A percentile compares a stretch with the other conserved stretches of the same genome.
These are phyloP conservation scores for Fragum whitleyi DNA, from an alignment of 2,888 invertebrate genomes.

Conservation along the genomic window DNA sequence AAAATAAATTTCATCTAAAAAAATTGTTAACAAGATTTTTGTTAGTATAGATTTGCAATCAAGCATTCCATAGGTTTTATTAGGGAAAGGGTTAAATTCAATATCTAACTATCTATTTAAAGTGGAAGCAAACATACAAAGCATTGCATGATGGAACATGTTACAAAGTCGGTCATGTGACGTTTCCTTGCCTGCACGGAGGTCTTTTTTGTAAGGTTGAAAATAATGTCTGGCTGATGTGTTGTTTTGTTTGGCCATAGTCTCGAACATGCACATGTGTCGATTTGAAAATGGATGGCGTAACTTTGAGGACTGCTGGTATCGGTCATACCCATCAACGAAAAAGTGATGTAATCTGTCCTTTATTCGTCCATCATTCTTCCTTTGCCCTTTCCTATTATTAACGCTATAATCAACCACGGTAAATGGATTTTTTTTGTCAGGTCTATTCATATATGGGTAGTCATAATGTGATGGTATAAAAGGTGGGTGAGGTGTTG, in stretches of 20 bases:
- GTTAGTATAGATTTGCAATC: neutral
- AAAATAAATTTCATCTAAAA: too few species aligned
- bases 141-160: conserved; percentile 24
- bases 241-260: conserved; percentile 81
- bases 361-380: neutral
- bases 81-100: conserved; percentile 19
- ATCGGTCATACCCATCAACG: neutral
- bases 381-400: neutral
- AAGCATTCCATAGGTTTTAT: neutral
- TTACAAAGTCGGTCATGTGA: conserved; percentile 33
- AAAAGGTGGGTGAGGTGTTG: neutral
- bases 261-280: conserved; percentile 82
- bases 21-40: too few species aligned
- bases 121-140: conserved; percentile 28
- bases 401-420: neutral
- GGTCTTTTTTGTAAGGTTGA: conserved; percentile 79
- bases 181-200: conserved; percentile 79
- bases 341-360: neutral
- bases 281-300: conserved; percentile 2
- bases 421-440: neutral
- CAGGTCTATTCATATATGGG: neutral
- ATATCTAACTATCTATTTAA: conserved; percentile 6
- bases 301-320: neutral
- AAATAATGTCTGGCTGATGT: conserved; percentile 78
- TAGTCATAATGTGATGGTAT: neutral